These are phyloP conservation scores for Metalampra italica DNA, from an alignment of 2,888 invertebrate species.

Conservation along the genomic window DNA sequence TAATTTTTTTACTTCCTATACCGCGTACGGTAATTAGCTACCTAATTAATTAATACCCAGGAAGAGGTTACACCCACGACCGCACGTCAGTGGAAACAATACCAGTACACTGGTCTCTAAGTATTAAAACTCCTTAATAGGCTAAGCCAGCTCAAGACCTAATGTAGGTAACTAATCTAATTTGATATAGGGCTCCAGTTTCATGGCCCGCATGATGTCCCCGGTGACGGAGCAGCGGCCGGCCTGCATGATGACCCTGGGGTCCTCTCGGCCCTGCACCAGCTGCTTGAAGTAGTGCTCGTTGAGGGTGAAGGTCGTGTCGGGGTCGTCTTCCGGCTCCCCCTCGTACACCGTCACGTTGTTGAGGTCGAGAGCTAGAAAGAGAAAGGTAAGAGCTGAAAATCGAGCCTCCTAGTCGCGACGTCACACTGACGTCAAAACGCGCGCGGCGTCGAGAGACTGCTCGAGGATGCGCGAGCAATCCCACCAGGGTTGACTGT, in stretches of 20 bases:
- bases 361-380: constrained; percentile 67
- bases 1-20: too few relatives aligned
- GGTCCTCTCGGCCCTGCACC: constrained; percentile 58
- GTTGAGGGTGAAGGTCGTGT: constrained; percentile 66
- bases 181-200: constrained; percentile 69
- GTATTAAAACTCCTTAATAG: too few relatives aligned
- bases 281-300: constrained; percentile 66
- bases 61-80: too few relatives aligned
- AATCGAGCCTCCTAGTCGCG: background rate
- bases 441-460: too few relatives aligned
- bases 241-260: constrained; percentile 64
- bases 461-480: too few relatives aligned
- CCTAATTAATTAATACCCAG: too few relatives aligned
- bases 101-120: background rate
- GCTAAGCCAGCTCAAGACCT: background rate
- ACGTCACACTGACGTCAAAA: background rate
- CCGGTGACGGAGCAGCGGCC: constrained; percentile 73
- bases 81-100: too few relatives aligned
- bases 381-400: background rate
- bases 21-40: too few relatives aligned
- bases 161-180: constrained; percentile 40
- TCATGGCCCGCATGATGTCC: constrained; percentile 74
- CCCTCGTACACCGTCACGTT: constrained; percentile 63
- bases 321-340: constrained; percentile 63
- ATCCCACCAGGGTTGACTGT: too few relatives aligned